Evolutionary conservation across 2,888 invertebrate genomes (phyloP).

Genomic region (Heliconius aoede): DNA sequence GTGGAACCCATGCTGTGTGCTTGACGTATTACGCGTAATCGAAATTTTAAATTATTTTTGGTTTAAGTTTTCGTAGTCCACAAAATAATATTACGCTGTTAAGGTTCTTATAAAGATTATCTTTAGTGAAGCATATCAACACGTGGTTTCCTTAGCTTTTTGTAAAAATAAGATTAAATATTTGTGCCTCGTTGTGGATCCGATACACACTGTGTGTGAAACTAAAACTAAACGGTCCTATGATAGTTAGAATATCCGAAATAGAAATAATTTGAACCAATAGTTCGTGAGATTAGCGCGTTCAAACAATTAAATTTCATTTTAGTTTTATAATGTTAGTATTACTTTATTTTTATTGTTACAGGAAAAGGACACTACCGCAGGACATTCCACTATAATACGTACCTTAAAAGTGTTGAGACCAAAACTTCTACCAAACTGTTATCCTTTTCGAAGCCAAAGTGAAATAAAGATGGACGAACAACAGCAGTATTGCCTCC

Average conservation of each 20-base stretch:
- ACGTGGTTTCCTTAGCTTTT: neutral
- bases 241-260: no score
- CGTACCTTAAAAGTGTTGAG: conserved; percentile 21
- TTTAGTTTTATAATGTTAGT: neutral
- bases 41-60: neutral
- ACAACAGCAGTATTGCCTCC: conserved; percentile 94
- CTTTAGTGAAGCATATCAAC: neutral
- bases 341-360: conserved; percentile 42
- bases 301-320: neutral
- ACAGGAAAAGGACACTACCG: conserved; percentile 52
- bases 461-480: conserved; percentile 81
- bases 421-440: conserved; percentile 33
- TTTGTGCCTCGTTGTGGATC: neutral
- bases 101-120: neutral
- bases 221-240: no score
- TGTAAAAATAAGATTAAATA: neutral
- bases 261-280: neutral
- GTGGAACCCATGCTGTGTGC: neutral
- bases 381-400: conserved; percentile 41
- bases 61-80: neutral
- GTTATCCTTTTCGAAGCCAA: neutral
- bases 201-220: no score
- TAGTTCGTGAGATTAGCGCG: neutral
- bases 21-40: neutral
- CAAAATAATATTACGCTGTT: conserved; percentile 3